These are phyloP conservation scores for Leptodactylus fallax DNA, from an alignment of 2,797 vertebrate genomes.

Conservation along the genomic window DNA sequence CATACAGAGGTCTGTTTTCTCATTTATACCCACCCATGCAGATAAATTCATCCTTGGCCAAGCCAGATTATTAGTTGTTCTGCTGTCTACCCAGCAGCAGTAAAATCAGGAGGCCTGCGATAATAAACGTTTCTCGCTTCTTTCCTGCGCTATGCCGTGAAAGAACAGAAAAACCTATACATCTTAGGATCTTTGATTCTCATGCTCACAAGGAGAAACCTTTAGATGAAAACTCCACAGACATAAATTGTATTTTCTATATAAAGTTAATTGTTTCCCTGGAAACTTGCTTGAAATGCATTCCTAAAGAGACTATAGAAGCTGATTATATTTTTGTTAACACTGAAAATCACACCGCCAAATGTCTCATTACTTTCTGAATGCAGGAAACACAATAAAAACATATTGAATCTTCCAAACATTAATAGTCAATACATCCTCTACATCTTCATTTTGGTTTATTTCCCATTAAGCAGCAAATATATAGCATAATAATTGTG, in stretches of 20 bases:
- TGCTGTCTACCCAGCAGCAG: conserved; percentile 61
- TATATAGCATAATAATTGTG: conserved; percentile 22
- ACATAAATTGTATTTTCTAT: not conserved
- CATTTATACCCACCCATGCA: conserved; percentile 64
- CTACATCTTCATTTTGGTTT: not conserved
- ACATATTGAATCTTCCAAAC: conserved; percentile 24
- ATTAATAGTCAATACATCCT: conserved; percentile 37
- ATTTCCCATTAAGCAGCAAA: conserved; percentile 13
- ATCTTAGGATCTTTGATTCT: conserved; percentile 21
- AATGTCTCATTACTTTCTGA: conserved; percentile 27
- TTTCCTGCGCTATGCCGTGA: conserved; percentile 43
- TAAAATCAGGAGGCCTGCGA: conserved; percentile 53
- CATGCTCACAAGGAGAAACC: conserved; percentile 30
- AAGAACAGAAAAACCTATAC: conserved; percentile 41
- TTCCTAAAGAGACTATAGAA: not conserved
- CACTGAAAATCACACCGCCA: conserved; percentile 2
- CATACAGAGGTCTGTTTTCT: conserved; percentile 59
- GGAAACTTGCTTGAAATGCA: not conserved
- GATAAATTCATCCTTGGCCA: conserved; percentile 65
- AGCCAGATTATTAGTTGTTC: conserved; percentile 63
- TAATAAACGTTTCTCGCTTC: conserved; percentile 58
- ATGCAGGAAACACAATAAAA: conserved; percentile 24
- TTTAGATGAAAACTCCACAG: conserved; percentile 23
- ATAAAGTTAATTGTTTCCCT: conserved; percentile 15
- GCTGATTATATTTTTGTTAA: conserved; percentile 12